These are phyloP conservation scores for Stegana nigrithorax DNA, from an alignment of 2,888 invertebrate genomes.

Conservation along the genomic window DNA sequence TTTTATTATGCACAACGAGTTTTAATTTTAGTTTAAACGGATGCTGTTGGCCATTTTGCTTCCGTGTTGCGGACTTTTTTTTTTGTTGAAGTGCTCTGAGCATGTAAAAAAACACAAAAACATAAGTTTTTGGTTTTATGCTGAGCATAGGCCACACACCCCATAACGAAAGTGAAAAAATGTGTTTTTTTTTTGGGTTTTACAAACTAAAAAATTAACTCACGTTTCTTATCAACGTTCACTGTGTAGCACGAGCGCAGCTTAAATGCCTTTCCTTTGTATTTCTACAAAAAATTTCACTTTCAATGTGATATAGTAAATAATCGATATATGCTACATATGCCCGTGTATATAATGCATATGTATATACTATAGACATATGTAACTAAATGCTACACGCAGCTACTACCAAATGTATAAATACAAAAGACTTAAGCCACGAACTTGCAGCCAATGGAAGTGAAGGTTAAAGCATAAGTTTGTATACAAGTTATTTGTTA, in stretches of 20 bases:
- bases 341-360: background rate
- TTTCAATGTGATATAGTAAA: slow-evolving; percentile 42
- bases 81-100: no score
- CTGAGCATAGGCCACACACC: no score
- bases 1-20: background rate
- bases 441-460: slow-evolving; percentile 40
- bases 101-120: no score
- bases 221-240: slow-evolving; percentile 54
- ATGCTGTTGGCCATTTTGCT: background rate
- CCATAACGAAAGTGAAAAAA: slow-evolving; percentile 37
- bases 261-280: background rate
- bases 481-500: slow-evolving; percentile 42
- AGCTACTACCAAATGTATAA: no score
- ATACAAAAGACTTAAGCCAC: slow-evolving; percentile 54
- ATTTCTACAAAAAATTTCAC: slow-evolving; percentile 49
- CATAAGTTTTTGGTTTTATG: no score
- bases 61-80: no score
- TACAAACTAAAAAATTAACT: slow-evolving; percentile 47
- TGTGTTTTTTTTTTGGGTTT: slow-evolving; percentile 13
- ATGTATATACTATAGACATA: slow-evolving; percentile 3
- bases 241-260: slow-evolving; percentile 28
- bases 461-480: slow-evolving; percentile 51
- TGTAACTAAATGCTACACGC: no score
- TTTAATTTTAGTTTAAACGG: background rate
- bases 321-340: background rate